A percentile compares a stretch with the other conserved stretches of the same genome.
These are phyloP conservation scores for Callyntrura guangdongensis DNA, from an alignment of 2,888 invertebrate species.

Conservation along the genomic window DNA sequence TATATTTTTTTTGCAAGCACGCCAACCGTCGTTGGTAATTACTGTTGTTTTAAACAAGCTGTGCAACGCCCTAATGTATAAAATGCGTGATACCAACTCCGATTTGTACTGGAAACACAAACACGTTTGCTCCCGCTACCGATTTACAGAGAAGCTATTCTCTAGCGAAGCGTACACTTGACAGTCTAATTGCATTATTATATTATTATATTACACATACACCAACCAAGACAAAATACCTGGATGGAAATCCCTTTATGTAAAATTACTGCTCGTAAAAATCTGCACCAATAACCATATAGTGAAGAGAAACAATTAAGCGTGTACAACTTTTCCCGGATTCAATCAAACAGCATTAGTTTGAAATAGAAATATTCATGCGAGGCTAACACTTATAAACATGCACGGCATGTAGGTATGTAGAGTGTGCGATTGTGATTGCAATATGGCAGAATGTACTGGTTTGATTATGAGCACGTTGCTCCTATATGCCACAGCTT, in stretches of 20 bases:
- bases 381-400: not conserved
- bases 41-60: not conserved
- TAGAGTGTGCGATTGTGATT: not conserved
- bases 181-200: too few relatives aligned
- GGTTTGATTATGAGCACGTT: not conserved
- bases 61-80: constrained; percentile 52
- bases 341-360: constrained; percentile 57
- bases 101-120: not conserved
- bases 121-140: not conserved
- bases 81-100: constrained; percentile 60
- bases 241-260: not conserved
- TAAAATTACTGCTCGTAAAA: constrained; percentile 22
- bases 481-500: not conserved
- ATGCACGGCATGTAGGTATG: not conserved
- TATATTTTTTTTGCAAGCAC: constrained; percentile 2
- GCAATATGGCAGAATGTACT: not conserved
- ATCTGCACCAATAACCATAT: not conserved
- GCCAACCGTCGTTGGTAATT: not conserved
- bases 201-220: not conserved
- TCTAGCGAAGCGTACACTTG: too few relatives aligned
- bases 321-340: constrained; percentile 49
- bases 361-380: constrained; percentile 1
- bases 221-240: not conserved
- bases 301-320: constrained; percentile 57
- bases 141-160: not conserved